Evolutionary conservation across 1,140 invertebrate species (phyloP), one percentile per base, ranked within the genome.

Genomic region (Gyrodactylus bullatarudis): DNA sequence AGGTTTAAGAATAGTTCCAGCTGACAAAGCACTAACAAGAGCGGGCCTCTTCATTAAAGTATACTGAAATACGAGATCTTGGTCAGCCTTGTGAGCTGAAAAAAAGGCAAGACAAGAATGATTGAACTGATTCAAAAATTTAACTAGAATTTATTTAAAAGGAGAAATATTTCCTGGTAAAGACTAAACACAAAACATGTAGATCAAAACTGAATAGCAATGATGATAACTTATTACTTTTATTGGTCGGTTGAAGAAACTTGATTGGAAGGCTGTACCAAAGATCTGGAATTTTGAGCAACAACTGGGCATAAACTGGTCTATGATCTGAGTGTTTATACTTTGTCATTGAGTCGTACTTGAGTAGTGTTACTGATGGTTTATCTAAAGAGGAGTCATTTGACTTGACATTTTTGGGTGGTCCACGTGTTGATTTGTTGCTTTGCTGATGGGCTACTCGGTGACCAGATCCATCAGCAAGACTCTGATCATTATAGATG

Each of bases 281-380:
- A n/a, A 8, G 34, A 54, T 54, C 34, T 8, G 34, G 34, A 54
- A 54, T 54, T n/a, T 54, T 54, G 8, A 54, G 34, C 8, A 54
- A n/a, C 8, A 54, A n/a, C 8, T 54, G 8, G n/a, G 34, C 34
- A n/a, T 54, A 54, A 1, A 73, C 72, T 20, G 72, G 72, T 20
- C 72, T 20, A 73, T 73, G 72, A 69, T 73, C 72, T 23, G 72
- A 73, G 26, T n/a, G 23, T 21, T 73, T 73, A 20, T 26, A 73
- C 34, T 73, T 20, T 20, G 72, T 26, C 72, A 22, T 20, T 8
- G 34, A 54, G 34, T 54, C 34, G n/a, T 54, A 54, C 34, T 54
- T 54, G 34, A n/a, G 8, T 54, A 54, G 34, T 16, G 34, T 54
- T 16, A 54, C n/a, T 8, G 34, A 16, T n/a, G 34, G 34, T n/a